Evolutionary conservation across 2,113 vertebrate species (phyloP).

Genomic region (Siphamia tubifer): DNA sequence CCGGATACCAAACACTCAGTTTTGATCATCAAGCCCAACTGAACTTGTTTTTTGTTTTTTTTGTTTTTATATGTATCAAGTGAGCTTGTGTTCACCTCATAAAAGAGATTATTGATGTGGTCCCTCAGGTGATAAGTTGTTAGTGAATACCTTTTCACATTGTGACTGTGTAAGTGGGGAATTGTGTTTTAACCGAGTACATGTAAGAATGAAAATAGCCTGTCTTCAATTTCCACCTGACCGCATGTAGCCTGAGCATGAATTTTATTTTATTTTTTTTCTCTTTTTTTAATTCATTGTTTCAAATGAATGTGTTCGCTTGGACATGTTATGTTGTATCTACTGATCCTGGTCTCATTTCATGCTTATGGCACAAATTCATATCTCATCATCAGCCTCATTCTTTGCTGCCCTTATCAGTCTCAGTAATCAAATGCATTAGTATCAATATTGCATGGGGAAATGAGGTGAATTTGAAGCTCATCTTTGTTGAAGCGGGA

Average conservation of each 20-base stretch:
- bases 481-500: constrained; percentile 52
- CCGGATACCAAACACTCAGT: constrained; percentile 10
- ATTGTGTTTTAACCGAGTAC: background rate
- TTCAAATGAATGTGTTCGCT: background rate
- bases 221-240: background rate
- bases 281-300: background rate
- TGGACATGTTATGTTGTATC: background rate
- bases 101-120: constrained; percentile 38
- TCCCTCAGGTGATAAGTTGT: constrained; percentile 22
- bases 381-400: constrained; percentile 16
- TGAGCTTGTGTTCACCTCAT: constrained; percentile 20
- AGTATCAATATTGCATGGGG: constrained; percentile 58
- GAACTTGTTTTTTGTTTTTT: constrained; percentile 21
- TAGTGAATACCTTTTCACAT: background rate
- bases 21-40: constrained; percentile 21
- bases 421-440: constrained; percentile 60
- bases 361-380: constrained; percentile 37
- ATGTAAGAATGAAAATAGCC: background rate
- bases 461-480: constrained; percentile 51
- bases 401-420: constrained; percentile 28
- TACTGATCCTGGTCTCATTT: constrained; percentile 32
- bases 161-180: background rate
- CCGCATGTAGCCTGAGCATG: too few species aligned
- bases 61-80: constrained; percentile 26
- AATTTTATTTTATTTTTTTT: background rate